phyloP scores from a whole-genome alignment of 2,797 vertebrate genomes.

The Loriculus beryllinus region DNA sequence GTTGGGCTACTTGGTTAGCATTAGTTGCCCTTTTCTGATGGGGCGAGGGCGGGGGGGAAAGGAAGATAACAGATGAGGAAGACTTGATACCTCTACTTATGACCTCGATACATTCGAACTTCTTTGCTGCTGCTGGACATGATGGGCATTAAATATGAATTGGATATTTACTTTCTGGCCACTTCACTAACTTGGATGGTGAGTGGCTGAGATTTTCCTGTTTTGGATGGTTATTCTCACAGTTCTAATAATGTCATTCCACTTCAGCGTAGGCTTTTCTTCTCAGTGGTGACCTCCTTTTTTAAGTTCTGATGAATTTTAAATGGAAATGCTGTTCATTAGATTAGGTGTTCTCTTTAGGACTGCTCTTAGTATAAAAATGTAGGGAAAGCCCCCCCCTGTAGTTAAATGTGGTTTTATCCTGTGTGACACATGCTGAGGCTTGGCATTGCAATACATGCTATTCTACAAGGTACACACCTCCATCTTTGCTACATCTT shows the following conservation, averaged over 20 bases:
- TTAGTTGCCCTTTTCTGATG: not conserved
- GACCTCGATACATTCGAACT: not conserved
- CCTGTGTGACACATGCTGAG: not conserved
- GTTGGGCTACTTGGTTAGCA: not conserved
- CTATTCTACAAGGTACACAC: not conserved
- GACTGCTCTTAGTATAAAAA: not conserved
- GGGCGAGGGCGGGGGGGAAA: not conserved
- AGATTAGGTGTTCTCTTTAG: not conserved
- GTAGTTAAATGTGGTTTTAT: not conserved
- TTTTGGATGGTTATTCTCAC: not conserved
- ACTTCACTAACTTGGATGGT: not conserved
- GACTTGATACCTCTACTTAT: not conserved
- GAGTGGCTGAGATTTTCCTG: not conserved
- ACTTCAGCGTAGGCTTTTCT: not conserved
- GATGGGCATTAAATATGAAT: not conserved
- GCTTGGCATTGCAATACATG: not conserved
- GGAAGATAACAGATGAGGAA: not conserved
- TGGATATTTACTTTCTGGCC: not conserved
- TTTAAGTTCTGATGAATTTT: not conserved
- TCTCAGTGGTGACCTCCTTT: not conserved
- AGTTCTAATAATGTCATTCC: not conserved
- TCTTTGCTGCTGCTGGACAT: slow-evolving; percentile 8
- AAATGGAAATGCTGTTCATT: not conserved
- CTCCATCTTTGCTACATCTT: not conserved
- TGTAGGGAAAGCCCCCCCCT: not conserved